These are phyloP conservation scores for Pygoscelis antarcticus DNA, from an alignment of 2,113 vertebrate genomes.

Conservation along the genomic window DNA sequence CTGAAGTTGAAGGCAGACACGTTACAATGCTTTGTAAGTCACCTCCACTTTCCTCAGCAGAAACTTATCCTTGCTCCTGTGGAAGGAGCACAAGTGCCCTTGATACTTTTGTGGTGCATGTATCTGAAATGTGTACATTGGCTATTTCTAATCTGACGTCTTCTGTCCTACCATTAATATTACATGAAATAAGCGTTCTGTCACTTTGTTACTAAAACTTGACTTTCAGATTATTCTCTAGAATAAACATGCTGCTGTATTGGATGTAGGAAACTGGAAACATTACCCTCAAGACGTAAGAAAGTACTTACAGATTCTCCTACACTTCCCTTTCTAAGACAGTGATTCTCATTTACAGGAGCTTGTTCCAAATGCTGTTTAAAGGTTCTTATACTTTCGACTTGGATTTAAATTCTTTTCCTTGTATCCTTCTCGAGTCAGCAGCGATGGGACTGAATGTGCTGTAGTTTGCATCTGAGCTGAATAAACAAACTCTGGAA, in stretches of 20 bases:
- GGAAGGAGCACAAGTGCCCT: no score
- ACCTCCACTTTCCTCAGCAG: background rate
- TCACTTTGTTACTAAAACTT: background rate
- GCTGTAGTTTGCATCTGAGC: slow-evolving; percentile 2
- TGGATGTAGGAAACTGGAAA: background rate
- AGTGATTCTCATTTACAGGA: background rate
- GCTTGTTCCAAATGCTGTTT: background rate
- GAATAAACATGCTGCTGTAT: background rate
- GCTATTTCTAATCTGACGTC: background rate
- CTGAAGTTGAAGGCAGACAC: background rate
- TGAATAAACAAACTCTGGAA: background rate
- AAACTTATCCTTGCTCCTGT: background rate
- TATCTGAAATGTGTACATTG: background rate
- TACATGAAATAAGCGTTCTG: background rate
- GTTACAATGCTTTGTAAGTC: background rate
- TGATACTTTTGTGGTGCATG: accelerated
- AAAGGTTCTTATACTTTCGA: background rate
- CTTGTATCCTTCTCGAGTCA: background rate
- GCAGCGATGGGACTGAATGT: background rate
- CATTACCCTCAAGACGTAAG: accelerated
- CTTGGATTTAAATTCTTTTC: background rate
- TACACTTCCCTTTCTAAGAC: background rate
- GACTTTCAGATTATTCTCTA: background rate
- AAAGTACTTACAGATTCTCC: background rate
- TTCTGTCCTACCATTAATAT: background rate